Base-by-base conservation (phyloP, 2,888 invertebrate genomes). In the Eustalomyia histrio region DNA sequence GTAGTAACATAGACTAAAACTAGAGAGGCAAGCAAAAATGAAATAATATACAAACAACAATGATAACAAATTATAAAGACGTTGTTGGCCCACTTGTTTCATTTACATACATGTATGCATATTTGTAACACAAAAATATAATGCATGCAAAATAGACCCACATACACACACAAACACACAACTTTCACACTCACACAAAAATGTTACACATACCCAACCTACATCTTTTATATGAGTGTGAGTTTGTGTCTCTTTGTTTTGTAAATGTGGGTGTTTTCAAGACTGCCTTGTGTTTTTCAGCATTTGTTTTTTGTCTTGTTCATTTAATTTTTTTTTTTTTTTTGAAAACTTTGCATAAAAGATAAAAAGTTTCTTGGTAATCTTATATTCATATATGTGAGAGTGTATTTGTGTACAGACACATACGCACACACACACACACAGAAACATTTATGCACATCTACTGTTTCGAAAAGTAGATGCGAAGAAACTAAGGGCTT, bases 61-160 rank as follows among this genome's bases (percentile, higher is more conserved):
- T 80, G 80, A 74, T 76, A 82, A 79, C 82, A 82, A 82, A 79
- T 82, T 82, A 80, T 67, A 82, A 82, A 80, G 79, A 80, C 57
- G 82, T 61, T 82, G 79, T 78, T 79, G 74, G 82, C 82, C 80
- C 74, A 81, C 65, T 81, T 81, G 80, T 74, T 73, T 53, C 3
- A 33, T 58, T 43, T 3, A n/a, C 10, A n/a, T 33, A 35, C 17
- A 39, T 6, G 61, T 67, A 53, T 52, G 61, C 67, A 68, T 47
- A 67, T 75, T 61, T 75, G 67, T 67, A 61, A 61, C 53, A 68
- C 60, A 75, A 75, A n/a, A 53, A 67, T 10, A 35, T 35, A 35
- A 47, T 58, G 14, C 33, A 39, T 35, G 24, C 35, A 52, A 61
- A 52, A 21, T 17, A 29, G 8, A 18, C 14, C 29, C 7, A 58